Base-by-base conservation (phyloP, 2,888 invertebrate genomes). In the Nysson spinosus region DNA sequence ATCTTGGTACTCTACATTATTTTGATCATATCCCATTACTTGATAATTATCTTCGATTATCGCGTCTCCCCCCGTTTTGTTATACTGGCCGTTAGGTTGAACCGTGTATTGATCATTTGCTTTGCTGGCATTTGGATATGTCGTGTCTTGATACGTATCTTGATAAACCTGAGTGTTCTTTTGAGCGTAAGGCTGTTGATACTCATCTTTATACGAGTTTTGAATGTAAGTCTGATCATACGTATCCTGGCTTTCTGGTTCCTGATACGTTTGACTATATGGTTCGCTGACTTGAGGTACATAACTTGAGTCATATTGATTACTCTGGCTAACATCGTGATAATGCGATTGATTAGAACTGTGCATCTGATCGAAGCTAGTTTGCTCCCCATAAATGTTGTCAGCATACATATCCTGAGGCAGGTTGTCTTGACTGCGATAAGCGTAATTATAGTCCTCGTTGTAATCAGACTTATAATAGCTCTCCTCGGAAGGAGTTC, bases 391-490 rank as follows among this genome's bases (percentile, higher is more conserved):
- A 26, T 77, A 74, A 37, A 65, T 47, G 54, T 58, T 75, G 47
- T 71, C 72, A 47, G 64, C 57, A 39, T 75, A 72, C 39, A 68
- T 54, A 55, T 83, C 84, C 60, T 85, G 84, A 51, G 89, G 89
- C 73, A 91, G 85, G 86, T 91, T 92, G 85, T 92, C 92, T 78
- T 90, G 90, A 87, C 92, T 92, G 78, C 90, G 90, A 88, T 93
- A 93, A 85, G 92, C 92, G 85, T 92, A 91, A 85, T 92, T 93
- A 83, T 92, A 92, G 86, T 93, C 91, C 83, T 93, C 92, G 85
- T 92, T 92, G 86, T 92, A 92, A 67, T 88, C 88, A 71, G 84
- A 85, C 72, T 88, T 87, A 71, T 88, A 88, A 63, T 88, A 89
- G 75, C 76, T 82, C 72, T 87, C 84, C 67, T 86, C 82, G 55